Evolutionary conservation across 35 echinoderm and acorn worm species (phyloP), one percentile per base, ranked within the genome.

Genomic region (Amphiura filiformis): DNA sequence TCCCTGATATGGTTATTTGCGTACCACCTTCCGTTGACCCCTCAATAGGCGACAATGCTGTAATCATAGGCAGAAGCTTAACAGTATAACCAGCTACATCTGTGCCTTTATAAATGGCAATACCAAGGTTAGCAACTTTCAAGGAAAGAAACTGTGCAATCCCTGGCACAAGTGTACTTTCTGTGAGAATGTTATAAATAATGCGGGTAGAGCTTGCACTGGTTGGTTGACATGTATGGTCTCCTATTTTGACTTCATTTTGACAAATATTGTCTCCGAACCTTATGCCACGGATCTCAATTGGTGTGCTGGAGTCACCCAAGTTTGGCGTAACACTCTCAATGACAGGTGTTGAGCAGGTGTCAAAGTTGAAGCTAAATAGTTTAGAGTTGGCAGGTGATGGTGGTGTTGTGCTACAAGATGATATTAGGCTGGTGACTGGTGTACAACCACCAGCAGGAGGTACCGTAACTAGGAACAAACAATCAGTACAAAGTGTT

Each of bases 11-110:
- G 12, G 9, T 80, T 13, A 94, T 2, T 37, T 39, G 23, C 36
- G 88, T 90, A 15, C 92, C 92, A 11, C 92, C 92, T 76, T 39
- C 84, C 18, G 89, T 17, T 0, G 92, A 94, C n/a, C 92, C 92
- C 38, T 80, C 35, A 35, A 31, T 44, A 30, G 35, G 36, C 14
- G 83, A 84, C 11, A 94, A 30, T 0, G 0, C 1, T 32, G 39
- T 47, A 38, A 94, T 86, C 13, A 34, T 32, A 0, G 92, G 76
- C 2, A 56, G 30, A 32, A 94, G 77, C 0, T 70, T 85, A 52
- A 90, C 90, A 12, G 35, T 77, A 32, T 78, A 76, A 13, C 40
- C 44, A 65, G 44, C 36, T 9, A 80, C 38, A 22, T 39, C 7
- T 13, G 31, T 77, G 17, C 57, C 38, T 26, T 39, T 22, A 36